These are phyloP conservation scores for Loriculus beryllinus DNA, from an alignment of 2,797 vertebrate genomes.

Conservation along the genomic window DNA sequence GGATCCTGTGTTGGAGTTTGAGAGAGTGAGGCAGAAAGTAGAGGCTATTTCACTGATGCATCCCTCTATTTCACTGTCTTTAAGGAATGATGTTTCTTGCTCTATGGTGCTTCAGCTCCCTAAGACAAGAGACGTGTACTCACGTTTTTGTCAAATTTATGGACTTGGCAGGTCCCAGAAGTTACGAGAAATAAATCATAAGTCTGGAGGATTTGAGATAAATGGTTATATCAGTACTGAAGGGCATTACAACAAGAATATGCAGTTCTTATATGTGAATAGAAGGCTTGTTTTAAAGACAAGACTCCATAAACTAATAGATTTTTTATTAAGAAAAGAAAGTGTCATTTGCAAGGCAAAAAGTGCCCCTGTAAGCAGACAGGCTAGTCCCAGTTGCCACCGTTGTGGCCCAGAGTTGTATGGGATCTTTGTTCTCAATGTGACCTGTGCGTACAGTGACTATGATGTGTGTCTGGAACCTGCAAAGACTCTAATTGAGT, in stretches of 20 bases:
- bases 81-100: conserved; percentile 87
- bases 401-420: conserved; percentile 82
- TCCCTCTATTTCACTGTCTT: conserved; percentile 88
- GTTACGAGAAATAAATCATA: conserved; percentile 82
- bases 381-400: conserved; percentile 70
- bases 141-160: conserved; percentile 92
- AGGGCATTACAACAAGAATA: conserved; percentile 91
- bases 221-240: conserved; percentile 86
- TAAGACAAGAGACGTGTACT: conserved; percentile 84
- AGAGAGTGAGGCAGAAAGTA: conserved; percentile 87
- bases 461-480: conserved; percentile 95
- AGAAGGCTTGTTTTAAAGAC: conserved; percentile 89
- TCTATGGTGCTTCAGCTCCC: conserved; percentile 89
- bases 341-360: conserved; percentile 80
- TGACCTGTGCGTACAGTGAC: conserved; percentile 85
- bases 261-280: conserved; percentile 93
- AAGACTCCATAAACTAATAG: conserved; percentile 89
- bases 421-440: conserved; percentile 87
- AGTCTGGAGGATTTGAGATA: conserved; percentile 80
- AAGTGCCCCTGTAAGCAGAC: conserved; percentile 61
- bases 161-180: conserved; percentile 84
- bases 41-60: conserved; percentile 91
- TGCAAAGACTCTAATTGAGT: conserved; percentile 93
- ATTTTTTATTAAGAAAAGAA: conserved; percentile 85
- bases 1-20: conserved; percentile 86